These are phyloP conservation scores for Lasioglossum calceatum DNA, from an alignment of 2,888 invertebrate genomes.

Conservation along the genomic window DNA sequence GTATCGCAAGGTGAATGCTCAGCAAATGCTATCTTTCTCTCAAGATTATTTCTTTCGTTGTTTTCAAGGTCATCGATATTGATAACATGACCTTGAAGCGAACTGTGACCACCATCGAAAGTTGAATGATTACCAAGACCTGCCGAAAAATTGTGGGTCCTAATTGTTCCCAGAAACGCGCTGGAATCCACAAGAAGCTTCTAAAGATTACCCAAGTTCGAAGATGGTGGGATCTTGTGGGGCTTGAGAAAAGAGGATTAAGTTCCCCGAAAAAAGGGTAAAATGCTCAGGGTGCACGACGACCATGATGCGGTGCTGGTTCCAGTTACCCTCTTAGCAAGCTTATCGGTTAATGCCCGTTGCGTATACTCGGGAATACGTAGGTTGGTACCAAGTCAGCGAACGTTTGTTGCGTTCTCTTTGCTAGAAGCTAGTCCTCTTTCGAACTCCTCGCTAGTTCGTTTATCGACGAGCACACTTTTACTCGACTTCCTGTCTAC, in stretches of 20 bases:
- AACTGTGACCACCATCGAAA: no score
- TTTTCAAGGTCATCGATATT: no score
- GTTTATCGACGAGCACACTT: not conserved
- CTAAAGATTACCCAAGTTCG: no score
- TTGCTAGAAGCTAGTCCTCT: not conserved
- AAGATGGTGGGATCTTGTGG: not conserved
- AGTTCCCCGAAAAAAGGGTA: not conserved
- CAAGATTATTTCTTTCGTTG: no score
- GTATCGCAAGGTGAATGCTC: no score
- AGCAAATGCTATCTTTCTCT: no score
- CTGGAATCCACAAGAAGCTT: no score
- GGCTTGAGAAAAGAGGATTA: not conserved
- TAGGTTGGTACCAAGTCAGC: not conserved
- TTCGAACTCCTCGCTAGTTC: not conserved
- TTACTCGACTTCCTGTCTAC: not conserved
- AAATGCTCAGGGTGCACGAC: not conserved
- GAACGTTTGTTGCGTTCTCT: not conserved
- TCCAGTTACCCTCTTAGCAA: constrained; percentile 1
- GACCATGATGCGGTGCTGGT: not conserved
- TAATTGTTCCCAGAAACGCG: no score
- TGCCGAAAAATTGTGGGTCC: no score
- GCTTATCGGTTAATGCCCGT: constrained; percentile 11
- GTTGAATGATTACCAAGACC: no score
- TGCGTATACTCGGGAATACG: not conserved
- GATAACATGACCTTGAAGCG: no score